Conservation (phyloP, 1,140 invertebrate genomes). For the Orius insidiosus region DNA sequence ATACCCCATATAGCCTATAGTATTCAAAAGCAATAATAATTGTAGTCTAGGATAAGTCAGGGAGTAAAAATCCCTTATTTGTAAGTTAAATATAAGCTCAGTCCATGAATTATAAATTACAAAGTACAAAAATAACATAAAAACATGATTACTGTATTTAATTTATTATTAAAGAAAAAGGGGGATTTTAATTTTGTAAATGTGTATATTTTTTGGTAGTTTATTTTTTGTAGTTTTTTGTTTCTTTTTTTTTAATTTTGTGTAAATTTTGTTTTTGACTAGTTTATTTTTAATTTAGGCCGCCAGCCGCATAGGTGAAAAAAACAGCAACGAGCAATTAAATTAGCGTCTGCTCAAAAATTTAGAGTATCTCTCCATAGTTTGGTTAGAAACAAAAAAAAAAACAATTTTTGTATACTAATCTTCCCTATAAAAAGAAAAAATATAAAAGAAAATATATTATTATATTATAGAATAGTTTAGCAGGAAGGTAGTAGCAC, state of each 20-base stretch:
- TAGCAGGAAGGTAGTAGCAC: constrained; percentile 12
- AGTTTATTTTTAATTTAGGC: too few relatives aligned
- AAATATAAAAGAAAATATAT: constrained; percentile 3
- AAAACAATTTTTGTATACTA: constrained; percentile 13
- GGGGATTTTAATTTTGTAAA: background rate
- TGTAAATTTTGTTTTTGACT: background rate
- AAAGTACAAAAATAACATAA: constrained; percentile 6
- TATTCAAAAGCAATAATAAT: constrained; percentile 16
- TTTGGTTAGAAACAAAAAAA: constrained; percentile 6
- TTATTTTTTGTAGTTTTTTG: constrained; percentile 4
- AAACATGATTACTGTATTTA: background rate
- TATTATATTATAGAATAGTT: constrained; percentile 9
- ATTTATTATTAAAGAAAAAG: background rate
- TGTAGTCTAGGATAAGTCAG: constrained; percentile 5
- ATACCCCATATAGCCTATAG: constrained; percentile 11
- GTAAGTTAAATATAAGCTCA: background rate
- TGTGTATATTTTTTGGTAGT: background rate
- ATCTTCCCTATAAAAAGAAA: constrained; percentile 11
- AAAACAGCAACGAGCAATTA: constrained; percentile 15
- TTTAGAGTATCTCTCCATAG: constrained; percentile 8
- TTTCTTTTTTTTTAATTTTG: background rate
- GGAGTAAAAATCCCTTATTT: background rate
- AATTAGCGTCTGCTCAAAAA: constrained; percentile 14
- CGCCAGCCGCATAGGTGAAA: constrained; percentile 10
- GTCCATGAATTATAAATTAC: background rate